Conservation (phyloP, 2,113 vertebrate species). For the Dromiciops gliroides region DNA sequence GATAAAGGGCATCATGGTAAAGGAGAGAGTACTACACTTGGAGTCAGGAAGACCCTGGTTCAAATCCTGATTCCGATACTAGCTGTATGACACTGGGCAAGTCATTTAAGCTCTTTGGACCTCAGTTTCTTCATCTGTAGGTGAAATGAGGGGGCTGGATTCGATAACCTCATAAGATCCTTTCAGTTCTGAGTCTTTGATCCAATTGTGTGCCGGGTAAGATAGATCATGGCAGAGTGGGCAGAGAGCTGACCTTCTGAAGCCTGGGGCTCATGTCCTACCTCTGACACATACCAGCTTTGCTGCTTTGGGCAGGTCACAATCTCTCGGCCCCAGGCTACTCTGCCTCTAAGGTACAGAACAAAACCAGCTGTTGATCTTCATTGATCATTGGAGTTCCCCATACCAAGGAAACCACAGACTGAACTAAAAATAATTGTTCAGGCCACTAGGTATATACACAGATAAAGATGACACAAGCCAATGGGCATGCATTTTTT, state of each 20-base stretch:
- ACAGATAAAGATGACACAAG: neutral
- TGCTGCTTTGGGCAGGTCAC: neutral
- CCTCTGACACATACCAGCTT: too few species aligned
- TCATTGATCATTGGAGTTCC: neutral
- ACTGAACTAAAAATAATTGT: neutral
- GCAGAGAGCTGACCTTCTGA: neutral
- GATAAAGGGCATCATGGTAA: neutral
- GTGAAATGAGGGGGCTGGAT: neutral
- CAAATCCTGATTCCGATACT: neutral
- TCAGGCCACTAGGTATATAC: neutral
- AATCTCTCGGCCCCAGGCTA: neutral
- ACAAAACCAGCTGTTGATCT: neutral
- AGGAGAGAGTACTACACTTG: neutral
- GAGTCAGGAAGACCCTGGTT: neutral
- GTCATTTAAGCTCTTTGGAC: too few species aligned
- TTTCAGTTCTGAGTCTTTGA: neutral
- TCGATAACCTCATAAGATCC: neutral
- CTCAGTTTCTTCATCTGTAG: too few species aligned
- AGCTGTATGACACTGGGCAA: neutral
- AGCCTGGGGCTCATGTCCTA: too few species aligned
- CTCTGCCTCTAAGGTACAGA: neutral
- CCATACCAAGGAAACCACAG: neutral
- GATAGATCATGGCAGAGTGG: neutral
- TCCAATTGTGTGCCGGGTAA: neutral
- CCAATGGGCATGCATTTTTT: neutral